Evolutionary conservation across 2,888 invertebrate genomes (phyloP), one percentile per base, ranked within the genome.

Genomic region (Morpho achilles): DNA sequence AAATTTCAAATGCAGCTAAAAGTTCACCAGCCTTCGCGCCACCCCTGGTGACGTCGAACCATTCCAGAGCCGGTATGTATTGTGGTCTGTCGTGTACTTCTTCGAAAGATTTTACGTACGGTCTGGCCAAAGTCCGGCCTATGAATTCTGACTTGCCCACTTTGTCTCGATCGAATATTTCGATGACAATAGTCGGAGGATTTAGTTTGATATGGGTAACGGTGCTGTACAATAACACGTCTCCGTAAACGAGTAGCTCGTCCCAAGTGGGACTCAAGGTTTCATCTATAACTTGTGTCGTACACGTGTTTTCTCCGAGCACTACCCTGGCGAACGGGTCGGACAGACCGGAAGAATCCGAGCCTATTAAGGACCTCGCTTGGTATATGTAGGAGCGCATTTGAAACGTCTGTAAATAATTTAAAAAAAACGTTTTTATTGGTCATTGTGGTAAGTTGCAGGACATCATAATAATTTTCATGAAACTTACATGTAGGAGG

Each of bases 191-290:
- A 0, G 95, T 93, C 0, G 96, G 96, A 0, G 97, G 96, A 67
- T 95, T 94, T 46, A 92, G 91, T 79, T 95, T 95, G 52, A 97
- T 96, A 74, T 96, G 94, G 59, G 96, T 95, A 59, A 94, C 93
- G 3, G 94, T 93, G 8, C 97, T 96, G 72, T 95, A 96, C 16
- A 98, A 92, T 0, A 95, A 81, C 53, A 97, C 93, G 67, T 97
- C 96, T 54, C 96, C 94, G 74, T 97, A 95, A 0, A 97, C 93
- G 6, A 98, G 86, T 55, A 97, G 87, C 79, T 97, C 97, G 76
- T 98, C 97, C 97, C 97, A 98, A 0, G 97, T 97, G 0, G 98
- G 98, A 70, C 96, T 97, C 45, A 98, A 82, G 0, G 97, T 98
- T 86, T 98, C 96, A 71, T 97, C 97, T 42, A 97, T 97, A 0